A percentile compares a stretch with the other conserved stretches of the same genome.
These are phyloP conservation scores for Octopus bimaculoides DNA, from an alignment of 1,140 invertebrate genomes.

Conservation along the genomic window DNA sequence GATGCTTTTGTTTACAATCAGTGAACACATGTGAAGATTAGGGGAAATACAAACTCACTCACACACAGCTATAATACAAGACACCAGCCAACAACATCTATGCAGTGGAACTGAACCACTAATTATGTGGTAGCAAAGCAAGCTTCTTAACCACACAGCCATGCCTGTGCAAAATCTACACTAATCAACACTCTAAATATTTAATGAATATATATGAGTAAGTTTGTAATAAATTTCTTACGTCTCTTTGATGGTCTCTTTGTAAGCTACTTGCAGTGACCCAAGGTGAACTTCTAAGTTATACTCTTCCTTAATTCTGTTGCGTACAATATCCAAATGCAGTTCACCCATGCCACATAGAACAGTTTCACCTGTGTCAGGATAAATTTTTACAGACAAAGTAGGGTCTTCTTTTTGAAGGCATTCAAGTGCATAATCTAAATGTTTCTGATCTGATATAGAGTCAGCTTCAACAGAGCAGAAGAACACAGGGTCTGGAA, in stretches of 20 bases:
- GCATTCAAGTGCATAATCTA: constrained; percentile 83
- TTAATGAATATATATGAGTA: no score
- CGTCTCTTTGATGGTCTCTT: constrained; percentile 67
- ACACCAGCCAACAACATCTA: no score
- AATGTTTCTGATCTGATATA: constrained; percentile 67
- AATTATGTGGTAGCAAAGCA: no score
- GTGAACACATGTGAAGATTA: no score
- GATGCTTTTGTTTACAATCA: no score
- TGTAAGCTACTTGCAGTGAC: constrained; percentile 89
- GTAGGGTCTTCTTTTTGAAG: constrained; percentile 93
- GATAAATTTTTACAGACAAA: constrained; percentile 72
- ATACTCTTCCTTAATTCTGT: constrained; percentile 68
- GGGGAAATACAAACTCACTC: no score
- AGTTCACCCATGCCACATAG: constrained; percentile 92
- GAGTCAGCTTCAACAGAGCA: constrained; percentile 94
- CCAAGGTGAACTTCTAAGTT: constrained; percentile 92
- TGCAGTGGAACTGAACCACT: no score
- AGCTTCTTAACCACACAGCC: no score
- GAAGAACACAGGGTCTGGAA: constrained; percentile 94
- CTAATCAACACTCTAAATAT: no score
- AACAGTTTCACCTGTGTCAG: constrained; percentile 70
- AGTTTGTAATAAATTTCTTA: neutral
- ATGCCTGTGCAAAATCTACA: no score
- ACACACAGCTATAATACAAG: no score
- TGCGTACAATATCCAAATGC: constrained; percentile 89